Conservation (phyloP, 2,113 vertebrate species). For the Centropus bengalensis region DNA sequence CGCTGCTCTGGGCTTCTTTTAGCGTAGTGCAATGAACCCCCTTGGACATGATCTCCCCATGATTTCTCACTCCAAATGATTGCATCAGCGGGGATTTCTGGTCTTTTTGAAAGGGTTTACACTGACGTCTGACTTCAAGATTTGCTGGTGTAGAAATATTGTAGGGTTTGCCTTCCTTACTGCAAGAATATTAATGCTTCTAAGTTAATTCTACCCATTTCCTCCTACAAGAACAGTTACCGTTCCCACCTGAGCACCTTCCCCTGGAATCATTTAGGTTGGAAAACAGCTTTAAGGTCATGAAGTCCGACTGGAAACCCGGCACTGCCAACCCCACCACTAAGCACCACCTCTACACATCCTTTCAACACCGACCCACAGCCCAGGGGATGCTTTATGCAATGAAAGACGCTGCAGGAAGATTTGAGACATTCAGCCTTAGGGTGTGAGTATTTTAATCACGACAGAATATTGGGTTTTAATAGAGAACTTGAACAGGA, state of each 20-base stretch:
- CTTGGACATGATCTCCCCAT: background rate
- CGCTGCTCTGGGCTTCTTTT: too few species aligned
- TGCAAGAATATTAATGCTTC: background rate
- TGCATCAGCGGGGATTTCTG: background rate
- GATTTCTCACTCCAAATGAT: background rate
- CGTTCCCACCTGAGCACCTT: background rate
- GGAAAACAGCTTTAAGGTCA: too few species aligned
- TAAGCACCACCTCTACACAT: accelerated
- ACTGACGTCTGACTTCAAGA: background rate
- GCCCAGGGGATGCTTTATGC: too few species aligned
- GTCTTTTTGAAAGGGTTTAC: background rate
- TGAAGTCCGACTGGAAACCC: too few species aligned
- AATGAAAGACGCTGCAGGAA: background rate
- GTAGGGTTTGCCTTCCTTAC: background rate
- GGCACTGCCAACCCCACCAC: too few species aligned
- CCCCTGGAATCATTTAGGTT: background rate
- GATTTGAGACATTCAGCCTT: background rate
- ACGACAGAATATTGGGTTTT: background rate
- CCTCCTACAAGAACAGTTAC: background rate
- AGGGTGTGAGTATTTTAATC: background rate
- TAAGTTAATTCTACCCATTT: background rate
- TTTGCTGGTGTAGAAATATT: background rate
- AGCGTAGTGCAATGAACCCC: background rate
- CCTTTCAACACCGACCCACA: background rate
- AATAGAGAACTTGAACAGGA: background rate